Base-by-base conservation (phyloP, 2,113 vertebrate species). In the Oryzias woworae region DNA sequence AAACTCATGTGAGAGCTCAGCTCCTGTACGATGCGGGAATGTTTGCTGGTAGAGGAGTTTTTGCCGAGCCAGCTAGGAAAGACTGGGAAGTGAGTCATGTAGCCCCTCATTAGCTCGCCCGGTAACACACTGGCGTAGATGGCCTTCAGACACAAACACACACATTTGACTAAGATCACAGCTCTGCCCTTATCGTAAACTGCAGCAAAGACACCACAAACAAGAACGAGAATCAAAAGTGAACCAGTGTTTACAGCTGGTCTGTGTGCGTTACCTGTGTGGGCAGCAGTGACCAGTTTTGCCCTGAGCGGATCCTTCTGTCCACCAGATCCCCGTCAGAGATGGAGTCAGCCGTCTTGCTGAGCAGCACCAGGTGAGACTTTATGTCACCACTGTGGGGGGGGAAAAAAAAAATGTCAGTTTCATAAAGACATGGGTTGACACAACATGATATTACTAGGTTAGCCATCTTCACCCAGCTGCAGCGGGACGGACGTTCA, bases 41-140 rank as follows among this genome's bases (percentile, higher is more conserved):
- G 93, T 86, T 94, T 98, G 73, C 87, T 92, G 0, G 93, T 91
- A 0, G 95, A 95, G 2, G 97, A 99, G 77, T 93, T 87, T 41
- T 95, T 98, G 45, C 97, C 96, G 69, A 99, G 82, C 97, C 97
- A 99, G 90, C 93, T 95, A 48, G 97, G 97, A 63, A 99, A 99
- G 28, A 85, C 85, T 0, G 97, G 97, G 77, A 98, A 98, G 78
- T 96, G 95, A 56, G 87, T 90, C 96, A 99, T 95, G 83, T 94
- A 92, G 14, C 97, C 97, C 66, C 93, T 93, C 97, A 99, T 98
- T 78, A 99, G 87, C 83, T 98, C 97, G 4, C 97, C 97, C 0
- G 97, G 97, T 53, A 99, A 86, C 82, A 99, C 97, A 0, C 97
- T 98, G 31, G 97, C 94, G 71, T 97, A 99, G 86, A 99, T 90